Evolutionary conservation across 92 coral and sea anemone species (phyloP).

Genomic region (Porites evermanni): DNA sequence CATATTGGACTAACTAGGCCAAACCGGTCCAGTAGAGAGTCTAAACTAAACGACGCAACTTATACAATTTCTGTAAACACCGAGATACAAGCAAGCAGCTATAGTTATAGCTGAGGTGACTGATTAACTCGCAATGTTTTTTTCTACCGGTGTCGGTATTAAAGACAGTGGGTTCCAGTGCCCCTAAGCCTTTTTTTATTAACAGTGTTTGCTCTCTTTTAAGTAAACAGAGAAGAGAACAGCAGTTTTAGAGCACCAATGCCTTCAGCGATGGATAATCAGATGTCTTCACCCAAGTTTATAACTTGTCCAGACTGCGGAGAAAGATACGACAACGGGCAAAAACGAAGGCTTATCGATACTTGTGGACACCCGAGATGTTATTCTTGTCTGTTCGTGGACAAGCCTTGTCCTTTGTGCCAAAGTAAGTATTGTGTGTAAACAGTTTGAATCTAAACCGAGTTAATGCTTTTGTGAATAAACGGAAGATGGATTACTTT

Average conservation of each 20-base stretch:
- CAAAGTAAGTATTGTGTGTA: conserved; percentile 76
- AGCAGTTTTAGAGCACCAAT: conserved; percentile 47
- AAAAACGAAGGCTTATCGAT: conserved; percentile 88
- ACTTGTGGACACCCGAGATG: conserved; percentile 98
- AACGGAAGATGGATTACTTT: not conserved
- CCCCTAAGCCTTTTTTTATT: conserved; percentile 16
- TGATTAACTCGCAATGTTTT: not conserved
- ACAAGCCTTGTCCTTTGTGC: conserved; percentile 91
- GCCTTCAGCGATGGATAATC: conserved; percentile 84
- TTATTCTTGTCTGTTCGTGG: conserved; percentile 87
- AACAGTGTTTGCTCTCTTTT: conserved; percentile 18
- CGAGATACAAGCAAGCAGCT: not conserved
- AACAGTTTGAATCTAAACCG: not conserved
- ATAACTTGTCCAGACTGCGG: conserved; percentile 97
- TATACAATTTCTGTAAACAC: not conserved
- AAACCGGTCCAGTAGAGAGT: not conserved
- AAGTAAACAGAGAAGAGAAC: conserved; percentile 27
- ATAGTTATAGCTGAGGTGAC: not conserved
- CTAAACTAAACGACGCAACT: not conserved
- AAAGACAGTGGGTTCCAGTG: not conserved
- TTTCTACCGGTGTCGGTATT: not conserved
- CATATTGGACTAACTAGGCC: conserved; percentile 15
- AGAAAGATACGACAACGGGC: conserved; percentile 84
- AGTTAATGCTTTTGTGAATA: not conserved
- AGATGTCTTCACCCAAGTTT: conserved; percentile 86